phyloP scores from a whole-genome alignment of 2,888 invertebrate genomes.

The Syrphus vitripennis region DNA sequence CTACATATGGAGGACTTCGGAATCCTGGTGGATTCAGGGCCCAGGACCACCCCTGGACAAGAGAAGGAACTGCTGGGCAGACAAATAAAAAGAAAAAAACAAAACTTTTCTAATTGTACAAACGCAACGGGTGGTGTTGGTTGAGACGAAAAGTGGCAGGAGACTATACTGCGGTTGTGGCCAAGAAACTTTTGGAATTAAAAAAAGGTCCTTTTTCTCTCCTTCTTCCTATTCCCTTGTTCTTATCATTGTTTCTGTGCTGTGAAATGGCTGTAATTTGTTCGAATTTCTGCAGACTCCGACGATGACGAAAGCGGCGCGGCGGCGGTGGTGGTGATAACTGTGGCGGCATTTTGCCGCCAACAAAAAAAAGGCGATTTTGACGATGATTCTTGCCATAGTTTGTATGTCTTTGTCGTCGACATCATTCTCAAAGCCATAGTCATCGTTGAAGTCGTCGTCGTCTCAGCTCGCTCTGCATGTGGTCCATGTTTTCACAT shows the following conservation, averaged over 20 bases:
- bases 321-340: not conserved
- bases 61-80: not conserved
- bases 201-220: conserved; percentile 7
- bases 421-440: not conserved
- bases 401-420: conserved; percentile 33
- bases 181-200: conserved; percentile 57
- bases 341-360: conserved; percentile 29
- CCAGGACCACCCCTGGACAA: not conserved
- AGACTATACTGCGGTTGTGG: conserved; percentile 63
- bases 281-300: conserved; percentile 54
- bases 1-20: not conserved
- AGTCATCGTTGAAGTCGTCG: conserved; percentile 2
- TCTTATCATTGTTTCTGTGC: conserved; percentile 13
- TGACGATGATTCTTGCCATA: conserved; percentile 30
- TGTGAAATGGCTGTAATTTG: conserved; percentile 66
- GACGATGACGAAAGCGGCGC: not conserved
- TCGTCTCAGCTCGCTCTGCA: conserved; percentile 26
- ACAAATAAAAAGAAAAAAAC: not conserved
- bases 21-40: not conserved
- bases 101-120: conserved; percentile 63
- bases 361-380: not conserved
- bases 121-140: conserved; percentile 58
- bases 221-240: not conserved
- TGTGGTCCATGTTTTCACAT: conserved; percentile 36
- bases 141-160: conserved; percentile 12